These are phyloP conservation scores for Drosophila bocqueti DNA, from an alignment of 1,140 invertebrate species.

Conservation along the genomic window DNA sequence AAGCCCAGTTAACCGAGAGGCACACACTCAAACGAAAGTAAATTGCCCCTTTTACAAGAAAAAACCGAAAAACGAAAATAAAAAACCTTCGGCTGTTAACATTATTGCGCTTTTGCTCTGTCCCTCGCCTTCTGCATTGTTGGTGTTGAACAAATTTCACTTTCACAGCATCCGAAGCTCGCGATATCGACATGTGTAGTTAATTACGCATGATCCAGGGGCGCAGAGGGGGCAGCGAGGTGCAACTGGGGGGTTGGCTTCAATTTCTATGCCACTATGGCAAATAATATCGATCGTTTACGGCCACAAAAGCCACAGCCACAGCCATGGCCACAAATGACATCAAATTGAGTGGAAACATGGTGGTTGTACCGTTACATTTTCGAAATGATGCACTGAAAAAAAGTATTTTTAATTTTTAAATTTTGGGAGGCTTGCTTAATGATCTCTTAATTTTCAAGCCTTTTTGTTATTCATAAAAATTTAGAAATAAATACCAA, in stretches of 20 bases:
- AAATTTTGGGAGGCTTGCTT: too few species aligned
- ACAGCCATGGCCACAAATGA: constrained; percentile 40
- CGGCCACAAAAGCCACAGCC: constrained; percentile 39
- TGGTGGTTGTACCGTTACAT: constrained; percentile 62
- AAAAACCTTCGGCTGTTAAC: constrained; percentile 66
- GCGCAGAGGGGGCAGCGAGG: neutral
- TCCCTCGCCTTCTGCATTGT: constrained; percentile 54
- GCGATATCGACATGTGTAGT: constrained; percentile 69
- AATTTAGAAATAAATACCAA: neutral
- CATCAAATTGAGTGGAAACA: constrained; percentile 57
- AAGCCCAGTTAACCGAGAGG: constrained; percentile 50
- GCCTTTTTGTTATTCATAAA: neutral
- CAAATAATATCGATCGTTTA: constrained; percentile 81
- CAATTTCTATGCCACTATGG: constrained; percentile 79
- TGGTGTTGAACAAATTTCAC: constrained; percentile 71
- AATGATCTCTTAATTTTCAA: neutral
- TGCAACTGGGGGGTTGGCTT: constrained; percentile 17
- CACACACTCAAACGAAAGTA: constrained; percentile 68
- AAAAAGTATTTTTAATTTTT: neutral
- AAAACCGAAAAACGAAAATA: constrained; percentile 5
- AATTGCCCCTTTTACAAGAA: constrained; percentile 68
- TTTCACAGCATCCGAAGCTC: constrained; percentile 71
- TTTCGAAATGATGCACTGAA: constrained; percentile 57
- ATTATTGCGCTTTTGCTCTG: constrained; percentile 48
- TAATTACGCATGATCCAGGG: constrained; percentile 67